Percentiles rank a stretch among this genome's conserved stretches.
These are phyloP conservation scores for Acleris literana DNA, from an alignment of 2,888 invertebrate genomes.

Conservation along the genomic window DNA sequence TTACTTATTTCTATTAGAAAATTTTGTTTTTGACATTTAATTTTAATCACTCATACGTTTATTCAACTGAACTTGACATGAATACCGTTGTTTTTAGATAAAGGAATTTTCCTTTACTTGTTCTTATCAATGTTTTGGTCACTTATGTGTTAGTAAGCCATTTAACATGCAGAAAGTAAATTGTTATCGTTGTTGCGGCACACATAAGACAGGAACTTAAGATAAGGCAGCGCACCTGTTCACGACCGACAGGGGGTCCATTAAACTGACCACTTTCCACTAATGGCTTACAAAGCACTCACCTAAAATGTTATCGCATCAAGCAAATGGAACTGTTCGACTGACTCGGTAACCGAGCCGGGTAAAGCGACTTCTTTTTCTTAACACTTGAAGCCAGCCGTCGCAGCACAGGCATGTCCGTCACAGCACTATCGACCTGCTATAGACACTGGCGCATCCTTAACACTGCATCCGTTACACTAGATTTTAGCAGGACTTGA, in stretches of 20 bases:
- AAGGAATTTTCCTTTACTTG: conserved; percentile 27
- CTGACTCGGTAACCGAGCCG: conserved; percentile 60
- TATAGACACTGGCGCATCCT: conserved; percentile 63
- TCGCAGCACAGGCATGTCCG: conserved; percentile 78
- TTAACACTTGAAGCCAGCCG: conserved; percentile 76
- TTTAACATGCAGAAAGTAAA: conserved; percentile 24
- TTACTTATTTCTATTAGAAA: not conserved
- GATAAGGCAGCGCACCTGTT: conserved; percentile 39
- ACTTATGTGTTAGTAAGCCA: not conserved
- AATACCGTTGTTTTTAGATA: not conserved
- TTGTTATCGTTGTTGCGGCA: conserved; percentile 23
- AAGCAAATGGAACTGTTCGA: conserved; percentile 66
- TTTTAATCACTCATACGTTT: no score
- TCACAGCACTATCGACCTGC: conserved; percentile 59
- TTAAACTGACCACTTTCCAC: conserved; percentile 58
- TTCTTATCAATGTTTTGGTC: not conserved
- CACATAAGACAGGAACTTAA: conserved; percentile 25
- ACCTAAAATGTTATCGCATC: conserved; percentile 83
- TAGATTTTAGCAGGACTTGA: conserved; percentile 25
- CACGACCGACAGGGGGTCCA: conserved; percentile 37
- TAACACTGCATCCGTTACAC: conserved; percentile 69
- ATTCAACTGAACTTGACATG: conserved; percentile 1
- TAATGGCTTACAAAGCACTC: conserved; percentile 67
- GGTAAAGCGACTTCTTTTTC: conserved; percentile 74
- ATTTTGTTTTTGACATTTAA: no score